Evolutionary conservation across 2,888 invertebrate species (phyloP), one percentile per base, ranked within the genome.

Genomic region (Euplagia quadripunctaria): DNA sequence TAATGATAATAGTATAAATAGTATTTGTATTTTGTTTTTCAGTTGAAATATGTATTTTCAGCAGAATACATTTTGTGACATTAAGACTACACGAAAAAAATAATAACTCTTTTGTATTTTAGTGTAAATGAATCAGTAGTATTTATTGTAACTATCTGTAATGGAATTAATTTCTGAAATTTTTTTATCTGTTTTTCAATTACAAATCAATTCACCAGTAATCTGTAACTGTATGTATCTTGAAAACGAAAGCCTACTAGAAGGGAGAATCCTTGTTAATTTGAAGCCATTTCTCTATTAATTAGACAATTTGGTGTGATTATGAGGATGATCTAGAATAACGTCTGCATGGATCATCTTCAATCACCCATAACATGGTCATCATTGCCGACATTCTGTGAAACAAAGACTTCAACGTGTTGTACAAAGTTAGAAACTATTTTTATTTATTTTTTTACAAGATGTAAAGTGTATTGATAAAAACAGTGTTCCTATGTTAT

Each of bases 401-500:
- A n/a, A n/a, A n/a, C 8, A 14, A 14, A 61, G 61, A 31, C 1
- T 49, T 16, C 16, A 17, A 16, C 31, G 17, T 51, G 5, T 31
- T 66, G 46, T 51, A 17, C 51, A 51, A 66, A 51, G 5, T 43
- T n/a, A n/a, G n/a, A n/a, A n/a, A n/a, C 65, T 7, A 46, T 46
- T 46, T 41, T 52, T 31, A 55, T 43, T 52, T 31, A 31, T 31
- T 31, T 51, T 52, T 55, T 9, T 20, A 64, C 4, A 7, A 43
- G 20, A 75, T 75, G 69, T 82, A 73, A 51, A 73, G 64, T 61
- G 2, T 80, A 78, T 72, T 64, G 65, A 80, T 75, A 78, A 71
- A 68, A 74, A 71, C 70, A 75, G 65, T 78, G 80, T 82, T 83
- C 83, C 84, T 83, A 75, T 77, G 70, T 76, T 58, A 71, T 66